Evolutionary conservation across 1,140 invertebrate genomes (phyloP), one percentile per base, ranked within the genome.

Genomic region (Spodoptera litura): DNA sequence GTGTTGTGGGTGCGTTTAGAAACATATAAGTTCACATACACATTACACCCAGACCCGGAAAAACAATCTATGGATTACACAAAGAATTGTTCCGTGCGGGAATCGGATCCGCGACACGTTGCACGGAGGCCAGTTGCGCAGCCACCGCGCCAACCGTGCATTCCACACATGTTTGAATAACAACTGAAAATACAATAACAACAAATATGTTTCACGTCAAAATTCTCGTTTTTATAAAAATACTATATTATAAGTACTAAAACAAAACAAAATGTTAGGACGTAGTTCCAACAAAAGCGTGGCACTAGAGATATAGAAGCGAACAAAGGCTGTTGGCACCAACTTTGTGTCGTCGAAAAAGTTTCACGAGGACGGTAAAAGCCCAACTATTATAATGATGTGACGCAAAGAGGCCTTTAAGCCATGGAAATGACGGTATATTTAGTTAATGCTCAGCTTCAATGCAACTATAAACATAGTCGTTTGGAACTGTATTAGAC

Each of bases 361-460:
- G 74, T 88, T 86, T 78, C 31, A 38, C 52, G 55, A 75, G 74
- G 70, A 77, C 81, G 81, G 82, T 87, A 86, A 88, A 82, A 87
- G 83, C 81, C 71, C 70, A 78, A 84, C 85, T 82, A 83, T 82
- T 87, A 86, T 85, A 83, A 86, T 81, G 79, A 66, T 77, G 78
- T 82, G 81, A 82, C 78, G 83, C 79, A 75, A 81, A 83, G 81
- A 83, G 78, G 77, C 78, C 81, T 81, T 81, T 82, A 84, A 76
- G 83, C 82, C 75, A 52, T 53, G 72, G 82, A 85, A 85, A 85
- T 82, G 82, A 80, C 78, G 74, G 66, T 79, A 74, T 56, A 81
- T 71, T 81, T 78, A 76, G 59, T 83, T 83, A 81, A 62, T 80
- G 77, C 72, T 80, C 75, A 64, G 59, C 74, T 78, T 71, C 75